A percentile compares a stretch with the other conserved stretches of the same genome.
These are phyloP conservation scores for Stictonetta naevosa DNA, from an alignment of 2,113 vertebrate genomes.

Conservation along the genomic window DNA sequence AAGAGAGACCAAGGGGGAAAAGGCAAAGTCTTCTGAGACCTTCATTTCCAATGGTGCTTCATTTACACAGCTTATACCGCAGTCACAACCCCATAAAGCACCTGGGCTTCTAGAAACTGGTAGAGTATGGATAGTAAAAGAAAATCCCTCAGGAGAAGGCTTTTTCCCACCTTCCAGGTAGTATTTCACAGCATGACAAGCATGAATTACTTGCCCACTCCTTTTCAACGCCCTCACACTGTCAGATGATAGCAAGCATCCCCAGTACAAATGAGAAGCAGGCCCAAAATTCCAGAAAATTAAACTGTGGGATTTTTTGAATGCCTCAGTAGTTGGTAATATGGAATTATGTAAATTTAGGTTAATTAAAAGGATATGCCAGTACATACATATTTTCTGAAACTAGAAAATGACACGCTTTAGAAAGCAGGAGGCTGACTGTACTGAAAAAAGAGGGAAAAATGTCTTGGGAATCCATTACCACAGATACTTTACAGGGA, in stretches of 20 bases:
- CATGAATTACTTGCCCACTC: background rate
- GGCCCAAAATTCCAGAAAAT: background rate
- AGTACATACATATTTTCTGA: background rate
- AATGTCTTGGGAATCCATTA: background rate
- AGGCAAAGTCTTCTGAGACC: background rate
- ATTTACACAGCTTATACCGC: background rate
- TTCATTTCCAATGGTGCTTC: fast-evolving
- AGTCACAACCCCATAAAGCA: background rate
- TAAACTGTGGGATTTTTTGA: background rate
- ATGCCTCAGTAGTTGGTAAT: slow-evolving; percentile 6
- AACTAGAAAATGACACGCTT: background rate
- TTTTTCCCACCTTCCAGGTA: background rate
- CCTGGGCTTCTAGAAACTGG: background rate
- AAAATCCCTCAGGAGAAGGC: background rate
- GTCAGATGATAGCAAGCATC: background rate
- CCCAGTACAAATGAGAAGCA: background rate
- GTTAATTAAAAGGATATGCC: background rate
- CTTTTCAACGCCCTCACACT: background rate
- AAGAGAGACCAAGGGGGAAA: background rate
- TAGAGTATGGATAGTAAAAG: background rate
- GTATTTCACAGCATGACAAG: background rate
- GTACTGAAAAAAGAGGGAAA: background rate
- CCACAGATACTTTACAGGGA: background rate
- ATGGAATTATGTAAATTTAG: slow-evolving; percentile 8
- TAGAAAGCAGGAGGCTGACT: background rate